A percentile compares a stretch with the other conserved stretches of the same genome.
phyloP scores from a whole-genome alignment of 2,113 vertebrate genomes.

The Tachysurus fulvidraco region DNA sequence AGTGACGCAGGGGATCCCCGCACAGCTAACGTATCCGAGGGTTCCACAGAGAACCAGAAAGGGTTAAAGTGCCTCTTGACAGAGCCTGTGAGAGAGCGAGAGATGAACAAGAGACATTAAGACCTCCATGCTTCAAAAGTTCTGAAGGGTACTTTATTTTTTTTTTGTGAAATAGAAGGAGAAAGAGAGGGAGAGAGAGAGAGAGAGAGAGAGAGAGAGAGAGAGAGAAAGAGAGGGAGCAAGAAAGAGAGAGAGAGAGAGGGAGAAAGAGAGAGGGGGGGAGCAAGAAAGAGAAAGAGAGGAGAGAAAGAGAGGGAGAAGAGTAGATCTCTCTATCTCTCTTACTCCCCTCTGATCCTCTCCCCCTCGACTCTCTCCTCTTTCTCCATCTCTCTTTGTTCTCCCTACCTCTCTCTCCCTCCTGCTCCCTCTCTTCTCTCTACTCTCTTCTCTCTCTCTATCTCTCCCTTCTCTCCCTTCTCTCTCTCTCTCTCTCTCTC shows the following conservation, averaged over 20 bases:
- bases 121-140: neutral
- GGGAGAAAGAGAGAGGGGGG: no score
- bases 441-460: no score
- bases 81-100: constrained; percentile 69
- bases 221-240: neutral
- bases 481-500: no score
- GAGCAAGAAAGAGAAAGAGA: neutral
- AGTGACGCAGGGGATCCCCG: constrained; percentile 81
- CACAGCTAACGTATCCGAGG: constrained; percentile 79
- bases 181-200: neutral
- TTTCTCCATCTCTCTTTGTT: no score
- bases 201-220: neutral
- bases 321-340: no score
- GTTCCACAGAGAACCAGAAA: constrained; percentile 91
- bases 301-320: neutral
- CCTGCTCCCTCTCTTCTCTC: no score
- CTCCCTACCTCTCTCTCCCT: no score
- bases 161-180: neutral
- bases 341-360: no score
- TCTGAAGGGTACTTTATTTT: no score
- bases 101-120: neutral
- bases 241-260: neutral
- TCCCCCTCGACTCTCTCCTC: no score
- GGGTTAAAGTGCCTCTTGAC: constrained; percentile 83
- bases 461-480: no score